Conservation (phyloP, 1,140 invertebrate species). For the Metopolophium dirhodum region DNA sequence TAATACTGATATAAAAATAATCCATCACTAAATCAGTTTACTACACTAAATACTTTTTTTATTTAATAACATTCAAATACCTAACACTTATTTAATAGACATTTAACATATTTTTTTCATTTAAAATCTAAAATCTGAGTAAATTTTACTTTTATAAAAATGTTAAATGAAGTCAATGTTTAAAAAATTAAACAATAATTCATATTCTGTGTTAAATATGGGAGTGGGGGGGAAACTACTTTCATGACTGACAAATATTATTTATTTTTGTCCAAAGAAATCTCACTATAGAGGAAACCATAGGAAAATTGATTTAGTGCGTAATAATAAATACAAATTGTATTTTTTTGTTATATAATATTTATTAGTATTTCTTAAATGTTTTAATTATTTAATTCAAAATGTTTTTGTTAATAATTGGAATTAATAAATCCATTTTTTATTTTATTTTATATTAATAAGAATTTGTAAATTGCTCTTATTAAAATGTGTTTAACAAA, state of each 20-base stretch:
- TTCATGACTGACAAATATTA: background rate
- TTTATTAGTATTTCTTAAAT: no score
- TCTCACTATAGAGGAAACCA: background rate
- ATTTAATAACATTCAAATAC: background rate
- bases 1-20: background rate
- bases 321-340: no score
- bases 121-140: background rate
- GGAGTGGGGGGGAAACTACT: background rate
- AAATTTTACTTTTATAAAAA: background rate
- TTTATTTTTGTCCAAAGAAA: background rate
- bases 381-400: no score
- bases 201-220: background rate
- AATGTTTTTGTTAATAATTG: no score
- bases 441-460: no score
- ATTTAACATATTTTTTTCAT: background rate
- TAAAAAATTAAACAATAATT: background rate
- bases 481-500: no score
- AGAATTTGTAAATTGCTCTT: no score
- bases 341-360: no score
- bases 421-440: no score
- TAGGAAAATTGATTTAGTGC: no score
- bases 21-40: background rate
- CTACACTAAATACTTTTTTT: background rate
- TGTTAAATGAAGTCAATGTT: background rate
- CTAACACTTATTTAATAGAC: background rate